Evolutionary conservation across 2,113 vertebrate genomes (phyloP).

Genomic region (Glaucomys volans): DNA sequence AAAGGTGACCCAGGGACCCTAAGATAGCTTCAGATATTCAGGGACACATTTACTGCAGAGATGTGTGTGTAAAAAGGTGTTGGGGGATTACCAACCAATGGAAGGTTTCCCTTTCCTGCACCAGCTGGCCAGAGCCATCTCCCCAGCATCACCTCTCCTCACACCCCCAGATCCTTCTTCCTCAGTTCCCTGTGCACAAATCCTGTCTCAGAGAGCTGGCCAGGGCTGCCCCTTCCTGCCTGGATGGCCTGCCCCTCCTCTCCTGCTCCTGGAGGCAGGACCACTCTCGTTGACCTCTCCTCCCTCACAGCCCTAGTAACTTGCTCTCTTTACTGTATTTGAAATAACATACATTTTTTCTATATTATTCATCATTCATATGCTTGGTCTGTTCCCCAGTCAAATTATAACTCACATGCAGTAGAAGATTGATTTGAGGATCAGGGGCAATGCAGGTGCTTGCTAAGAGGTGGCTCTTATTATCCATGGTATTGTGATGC

Average conservation of each 20-base stretch:
- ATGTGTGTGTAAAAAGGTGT: not conserved
- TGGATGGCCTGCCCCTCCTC: not conserved
- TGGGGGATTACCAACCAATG: not conserved
- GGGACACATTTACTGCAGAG: not conserved
- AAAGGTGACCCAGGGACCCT: not conserved
- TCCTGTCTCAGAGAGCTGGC: not conserved
- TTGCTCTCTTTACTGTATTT: not conserved
- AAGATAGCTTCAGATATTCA: not conserved
- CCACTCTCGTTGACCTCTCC: not conserved
- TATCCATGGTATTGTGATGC: fast-evolving
- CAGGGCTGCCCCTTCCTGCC: too few relatives aligned
- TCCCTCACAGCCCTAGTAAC: not conserved
- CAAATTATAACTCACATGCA: not conserved
- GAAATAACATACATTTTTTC: not conserved
- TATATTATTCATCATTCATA: not conserved
- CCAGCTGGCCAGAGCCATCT: not conserved
- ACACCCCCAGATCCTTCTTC: not conserved
- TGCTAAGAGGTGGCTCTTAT: not conserved
- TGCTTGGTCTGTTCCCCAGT: not conserved
- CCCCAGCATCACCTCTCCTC: too few relatives aligned
- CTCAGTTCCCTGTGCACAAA: not conserved
- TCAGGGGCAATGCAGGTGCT: not conserved
- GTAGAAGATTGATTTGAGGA: not conserved
- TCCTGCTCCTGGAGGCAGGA: not conserved
- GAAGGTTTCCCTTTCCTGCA: not conserved